Evolutionary conservation across 2,113 vertebrate genomes (phyloP).

Genomic region (Okapia johnstoni): DNA sequence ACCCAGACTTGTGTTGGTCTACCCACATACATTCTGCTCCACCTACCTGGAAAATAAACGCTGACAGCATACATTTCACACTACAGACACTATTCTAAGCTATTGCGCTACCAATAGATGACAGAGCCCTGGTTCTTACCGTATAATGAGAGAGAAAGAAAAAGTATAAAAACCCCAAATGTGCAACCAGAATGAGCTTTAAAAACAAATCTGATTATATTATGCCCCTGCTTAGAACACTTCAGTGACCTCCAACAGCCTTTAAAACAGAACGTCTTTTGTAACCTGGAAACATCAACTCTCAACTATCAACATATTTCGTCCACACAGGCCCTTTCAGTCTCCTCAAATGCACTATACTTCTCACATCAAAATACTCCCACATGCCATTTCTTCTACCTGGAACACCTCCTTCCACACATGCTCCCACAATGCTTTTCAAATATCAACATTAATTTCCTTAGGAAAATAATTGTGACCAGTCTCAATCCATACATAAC

Average conservation of each 20-base stretch:
- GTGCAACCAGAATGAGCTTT: background rate
- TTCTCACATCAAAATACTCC: background rate
- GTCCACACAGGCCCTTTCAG: background rate
- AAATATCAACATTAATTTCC: background rate
- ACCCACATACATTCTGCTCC: background rate
- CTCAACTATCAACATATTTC: background rate
- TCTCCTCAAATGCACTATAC: background rate
- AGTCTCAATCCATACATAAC: background rate
- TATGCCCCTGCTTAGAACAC: background rate
- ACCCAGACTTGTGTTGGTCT: background rate
- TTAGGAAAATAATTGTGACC: background rate
- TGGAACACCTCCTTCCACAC: background rate
- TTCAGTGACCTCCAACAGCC: background rate
- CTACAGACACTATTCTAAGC: background rate
- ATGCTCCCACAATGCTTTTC: background rate
- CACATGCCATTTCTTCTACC: background rate
- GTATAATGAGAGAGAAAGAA: background rate
- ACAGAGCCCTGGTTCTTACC: background rate
- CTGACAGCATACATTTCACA: background rate
- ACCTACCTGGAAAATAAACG: background rate
- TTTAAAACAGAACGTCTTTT: background rate
- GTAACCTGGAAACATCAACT: background rate
- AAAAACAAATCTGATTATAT: background rate
- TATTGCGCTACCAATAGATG: background rate
- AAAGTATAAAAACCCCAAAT: background rate